Base-by-base conservation (phyloP, 2,113 vertebrate species). In the Hippocampus mohnikei region DNA sequence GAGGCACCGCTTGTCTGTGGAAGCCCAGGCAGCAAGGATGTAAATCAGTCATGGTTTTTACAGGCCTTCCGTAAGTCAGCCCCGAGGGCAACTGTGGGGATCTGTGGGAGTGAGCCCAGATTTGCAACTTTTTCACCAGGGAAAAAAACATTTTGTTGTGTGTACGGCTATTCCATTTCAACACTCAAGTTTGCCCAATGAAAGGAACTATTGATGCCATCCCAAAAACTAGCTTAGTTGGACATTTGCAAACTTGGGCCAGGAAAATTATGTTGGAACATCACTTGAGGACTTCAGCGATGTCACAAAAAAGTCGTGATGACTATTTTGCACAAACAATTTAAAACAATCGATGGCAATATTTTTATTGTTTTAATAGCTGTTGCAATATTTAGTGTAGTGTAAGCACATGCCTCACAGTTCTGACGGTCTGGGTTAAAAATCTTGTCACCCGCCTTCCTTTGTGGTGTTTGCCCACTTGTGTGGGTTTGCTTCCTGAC, bases 1-100 rank as follows among this genome's bases (percentile, higher is more conserved):
- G 66, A 68, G 37, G 52, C 20, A 55, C 46, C 6, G 52, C 71
- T 84, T 74, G 71, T 85, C 80, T 66, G 81, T 44, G 71, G 83
- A 89, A 87, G 82, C 78, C 78, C 75, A 40, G 79, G 79, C 84
- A 86, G 80, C 48, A 37, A 70, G 77, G 87, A 88, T 89, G 87
- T 90, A 91, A 89, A 90, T 89, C 89, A 88, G 87, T 86, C 88
- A 87, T 77, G 88, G 77, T 84, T 91, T 91, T 86, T 83, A 84
- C 85, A 84, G 73, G 64, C 78, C 68, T 78, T 87, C 69, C 79
- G 84, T 81, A 82, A 88, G 82, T 80, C 84, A 80, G 78, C 79
- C 85, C 77, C 18, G 20, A 78, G 80, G 85, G 86, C 78, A 67
- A 70, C 23, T 50, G 73, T 67, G 79, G 81, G 87, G 81, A 82